Evolutionary conservation across 2,888 invertebrate species (phyloP), one percentile per base, ranked within the genome.

Genomic region (Philhelius pedissequus): DNA sequence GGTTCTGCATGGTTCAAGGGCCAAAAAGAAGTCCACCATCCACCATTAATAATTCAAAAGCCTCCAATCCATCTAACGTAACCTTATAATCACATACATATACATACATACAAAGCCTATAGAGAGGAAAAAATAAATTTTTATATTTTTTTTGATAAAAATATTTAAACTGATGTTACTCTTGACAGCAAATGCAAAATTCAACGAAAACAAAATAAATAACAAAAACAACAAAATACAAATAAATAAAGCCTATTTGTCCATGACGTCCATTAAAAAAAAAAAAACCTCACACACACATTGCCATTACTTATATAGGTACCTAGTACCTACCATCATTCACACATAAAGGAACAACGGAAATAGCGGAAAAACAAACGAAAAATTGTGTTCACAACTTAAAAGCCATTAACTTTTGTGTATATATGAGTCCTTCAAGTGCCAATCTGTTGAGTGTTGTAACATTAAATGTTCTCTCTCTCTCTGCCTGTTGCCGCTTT

Each of bases 381-480:
- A 74, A 64, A 78, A 74, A 64, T 64, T 70, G 68, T 73, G 69
- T 64, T 83, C 56, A 48, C 68, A 79, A 56, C 83, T 83, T 83
- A 54, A 79, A 79, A 75, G 79, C 83, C 83, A 83, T 83, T 83
- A 83, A 83, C 83, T 79, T 73, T 78, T 83, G 79, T 79, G 70
- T 64, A 83, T 79, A 83, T 83, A 83, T 66, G 79, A 74, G 70
- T 74, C 83, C 79, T 79, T 83, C 50, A 79, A 83, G 79, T 70
- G 83, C 66, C 83, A 83, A 83, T 83, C 83, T 83, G 83, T 83
- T 83, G 79, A 83, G 70, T 79, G 83, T 74, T 83, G 83, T 70
- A 70, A 79, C 74, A 79, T 69, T 74, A 79, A 79, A 74, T 66
- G 56, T 56, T 75, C 48, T 62, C 66, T 75, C 62, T 75, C 48